Base-by-base conservation (phyloP, 2,797 vertebrate genomes). In the Thaleichthys pacificus region DNA sequence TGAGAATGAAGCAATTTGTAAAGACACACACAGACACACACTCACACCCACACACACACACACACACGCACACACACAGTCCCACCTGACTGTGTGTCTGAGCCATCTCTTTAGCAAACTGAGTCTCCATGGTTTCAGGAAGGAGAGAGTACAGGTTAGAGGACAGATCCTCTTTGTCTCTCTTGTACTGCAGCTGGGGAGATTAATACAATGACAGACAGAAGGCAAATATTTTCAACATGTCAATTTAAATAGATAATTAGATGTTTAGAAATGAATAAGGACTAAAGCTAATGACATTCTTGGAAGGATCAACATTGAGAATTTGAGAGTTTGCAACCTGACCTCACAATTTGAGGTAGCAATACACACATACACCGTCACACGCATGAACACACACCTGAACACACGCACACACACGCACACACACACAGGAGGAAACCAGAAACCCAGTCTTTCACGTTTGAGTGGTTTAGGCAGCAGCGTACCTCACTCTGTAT, bases 71-170 rank as follows among this genome's bases (percentile, higher is more conserved):
- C 51, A 17, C 17, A 17, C 51, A 56, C 4, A 56, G 51, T n/a
- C 51, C 30, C 82, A 98, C 97, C 96, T 96, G 88, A 78, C 96
- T 98, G 89, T 96, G 96, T 83, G 96, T 92, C 69, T 93, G 84
- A 0, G 92, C 90, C 1, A 94, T 88, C 83, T 96, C 93, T 84
- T 91, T 94, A 0, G 95, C 94, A 73, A 95, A 95, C 12, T 90
- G 94, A 0, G 93, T 98, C 9, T 98, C 95, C 70, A 96, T 90
- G 11, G 96, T 97, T 69, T 94, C 91, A 0, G 95, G 93, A 79
- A 97, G 94, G 82, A 89, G 91, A 3, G 94, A 94, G 88, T 95
- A 97, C 51, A 97, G 85, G 61, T 91, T 88, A 38, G 85, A 93
- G 7, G 79, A 78, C 51, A 56, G 17, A 0, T 56, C 51, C 51